Conservation (phyloP, 2,888 invertebrate species). For the Lasius platythorax region DNA sequence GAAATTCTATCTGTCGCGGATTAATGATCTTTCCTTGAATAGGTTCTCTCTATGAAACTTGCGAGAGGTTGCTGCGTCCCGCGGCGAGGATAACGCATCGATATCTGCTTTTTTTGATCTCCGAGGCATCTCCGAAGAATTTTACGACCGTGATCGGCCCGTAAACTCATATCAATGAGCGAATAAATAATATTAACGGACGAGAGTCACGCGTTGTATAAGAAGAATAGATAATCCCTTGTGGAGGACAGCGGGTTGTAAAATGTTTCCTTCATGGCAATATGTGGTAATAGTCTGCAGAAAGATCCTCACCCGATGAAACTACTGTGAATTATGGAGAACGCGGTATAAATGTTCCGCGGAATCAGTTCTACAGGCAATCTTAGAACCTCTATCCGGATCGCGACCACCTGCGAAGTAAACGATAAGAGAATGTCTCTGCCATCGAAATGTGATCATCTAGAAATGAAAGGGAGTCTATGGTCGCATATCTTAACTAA, state of each 20-base stretch:
- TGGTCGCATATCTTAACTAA: background rate
- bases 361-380: constrained; percentile 51
- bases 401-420: background rate
- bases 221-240: constrained; percentile 33
- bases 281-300: constrained; percentile 69
- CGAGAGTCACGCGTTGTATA: constrained; percentile 22
- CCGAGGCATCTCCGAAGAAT: background rate
- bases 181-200: constrained; percentile 58
- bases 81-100: constrained; percentile 17
- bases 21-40: constrained; percentile 11
- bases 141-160: constrained; percentile 52
- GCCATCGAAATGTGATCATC: background rate
- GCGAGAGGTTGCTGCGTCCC: background rate
- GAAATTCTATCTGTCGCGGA: background rate
- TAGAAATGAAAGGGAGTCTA: background rate
- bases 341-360: constrained; percentile 68
- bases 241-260: constrained; percentile 53
- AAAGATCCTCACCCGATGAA: constrained; percentile 56
- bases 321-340: constrained; percentile 72
- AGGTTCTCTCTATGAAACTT: constrained; percentile 11
- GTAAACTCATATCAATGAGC: constrained; percentile 71
- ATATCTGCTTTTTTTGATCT: constrained; percentile 7
- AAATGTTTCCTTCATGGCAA: constrained; percentile 70
- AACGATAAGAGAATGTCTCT: constrained; percentile 14
- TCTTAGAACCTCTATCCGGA: background rate